Evolutionary conservation across 2,888 invertebrate genomes (phyloP).

Genomic region (Tachina grossa): DNA sequence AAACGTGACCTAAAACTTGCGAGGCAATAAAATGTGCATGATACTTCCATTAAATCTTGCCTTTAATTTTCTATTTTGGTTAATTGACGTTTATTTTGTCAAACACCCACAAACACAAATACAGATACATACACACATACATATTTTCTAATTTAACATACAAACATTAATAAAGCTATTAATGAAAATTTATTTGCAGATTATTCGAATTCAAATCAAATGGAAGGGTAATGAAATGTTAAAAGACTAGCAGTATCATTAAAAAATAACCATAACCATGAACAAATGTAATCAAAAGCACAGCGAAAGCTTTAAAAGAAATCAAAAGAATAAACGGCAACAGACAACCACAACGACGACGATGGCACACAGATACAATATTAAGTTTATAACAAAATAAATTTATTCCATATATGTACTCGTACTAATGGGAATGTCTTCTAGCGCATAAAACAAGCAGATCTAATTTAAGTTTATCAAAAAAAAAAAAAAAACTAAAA

Average conservation of each 20-base stretch:
- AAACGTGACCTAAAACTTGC: too few species aligned
- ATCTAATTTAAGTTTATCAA: conserved; percentile 17
- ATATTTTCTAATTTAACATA: not conserved
- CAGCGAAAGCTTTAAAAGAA: conserved; percentile 19
- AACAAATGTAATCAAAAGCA: conserved; percentile 2
- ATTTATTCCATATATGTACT: conserved; percentile 13
- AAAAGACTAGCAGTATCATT: not conserved
- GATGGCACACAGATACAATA: conserved; percentile 9
- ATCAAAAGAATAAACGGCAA: not conserved
- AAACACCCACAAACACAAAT: not conserved
- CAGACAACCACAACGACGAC: conserved; percentile 12
- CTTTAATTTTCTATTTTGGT: not conserved
- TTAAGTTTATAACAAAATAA: conserved; percentile 24
- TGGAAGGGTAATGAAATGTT: conserved; percentile 4
- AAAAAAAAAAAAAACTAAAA: conserved; percentile 5
- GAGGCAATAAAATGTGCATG: too few species aligned
- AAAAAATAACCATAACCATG: not conserved
- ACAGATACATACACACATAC: not conserved
- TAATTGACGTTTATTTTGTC: not conserved
- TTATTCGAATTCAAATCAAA: conserved; percentile 1
- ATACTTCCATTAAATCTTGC: too few species aligned
- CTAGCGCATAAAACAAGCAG: not conserved
- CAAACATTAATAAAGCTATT: conserved; percentile 22
- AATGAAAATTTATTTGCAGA: conserved; percentile 53
- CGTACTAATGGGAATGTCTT: not conserved